These are phyloP conservation scores for silkworm (Bombyx mori) DNA, from an alignment of 1,140 invertebrate species.

Conservation along the genomic window ASM3026992v2 NC_085122.1:13253001-13253500, in stretches of 20 bases:
- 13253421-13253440: conserved; percentile 68
- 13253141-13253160: too few relatives aligned
- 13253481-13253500: conserved; percentile 16
- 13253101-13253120: too few relatives aligned
- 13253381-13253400: conserved; percentile 65
- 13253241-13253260: conserved; percentile 61
- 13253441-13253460: conserved; percentile 59
- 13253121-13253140: too few relatives aligned
- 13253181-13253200: too few relatives aligned
- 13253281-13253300: conserved; percentile 69
- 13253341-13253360: conserved; percentile 64
- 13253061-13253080: too few relatives aligned
- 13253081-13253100: too few relatives aligned
- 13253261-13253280: conserved; percentile 71
- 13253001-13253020: too few relatives aligned
- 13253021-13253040: too few relatives aligned
- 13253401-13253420: conserved; percentile 70
- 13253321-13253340: conserved; percentile 49
- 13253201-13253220: too few relatives aligned
- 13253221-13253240: conserved; percentile 18
- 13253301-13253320: conserved; percentile 50
- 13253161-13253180: too few relatives aligned
- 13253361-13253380: conserved; percentile 25
- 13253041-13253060: too few relatives aligned
- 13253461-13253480: neutral